Evolutionary conservation across 2,113 vertebrate species (phyloP).

Genomic region (Gallinago undulata): DNA sequence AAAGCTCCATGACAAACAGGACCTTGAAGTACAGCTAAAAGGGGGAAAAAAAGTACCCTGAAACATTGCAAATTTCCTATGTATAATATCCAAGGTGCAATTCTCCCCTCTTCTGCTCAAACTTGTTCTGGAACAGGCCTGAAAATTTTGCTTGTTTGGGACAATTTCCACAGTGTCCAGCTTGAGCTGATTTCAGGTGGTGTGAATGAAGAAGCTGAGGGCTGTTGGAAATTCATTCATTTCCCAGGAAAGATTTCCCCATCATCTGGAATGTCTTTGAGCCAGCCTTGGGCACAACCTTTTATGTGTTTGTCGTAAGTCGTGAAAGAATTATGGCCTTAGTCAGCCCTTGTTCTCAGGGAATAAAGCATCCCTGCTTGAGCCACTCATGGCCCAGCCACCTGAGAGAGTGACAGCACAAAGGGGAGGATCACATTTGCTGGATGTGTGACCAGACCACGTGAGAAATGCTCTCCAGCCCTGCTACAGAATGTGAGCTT

Average conservation of each 20-base stretch:
- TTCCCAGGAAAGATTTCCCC: neutral
- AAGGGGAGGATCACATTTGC: neutral
- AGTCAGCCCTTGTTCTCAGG: neutral
- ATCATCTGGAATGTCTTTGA: neutral
- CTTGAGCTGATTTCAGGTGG: neutral
- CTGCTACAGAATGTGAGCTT: neutral
- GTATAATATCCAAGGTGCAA: neutral
- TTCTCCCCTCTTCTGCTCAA: neutral
- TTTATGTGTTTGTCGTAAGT: neutral
- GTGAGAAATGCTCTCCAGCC: neutral
- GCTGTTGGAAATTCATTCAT: neutral
- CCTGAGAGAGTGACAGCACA: neutral
- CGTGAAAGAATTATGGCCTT: neutral
- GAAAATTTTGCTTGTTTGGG: neutral
- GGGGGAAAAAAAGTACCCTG: neutral
- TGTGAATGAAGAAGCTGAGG: neutral
- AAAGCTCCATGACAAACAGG: neutral
- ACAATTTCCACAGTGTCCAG: neutral
- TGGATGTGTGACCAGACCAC: neutral
- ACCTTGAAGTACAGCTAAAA: neutral
- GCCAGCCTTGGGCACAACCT: neutral
- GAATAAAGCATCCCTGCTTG: neutral
- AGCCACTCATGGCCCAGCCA: neutral
- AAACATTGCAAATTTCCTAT: rapidly evolving
- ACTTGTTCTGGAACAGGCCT: neutral